Evolutionary conservation across 2,797 vertebrate species (phyloP), one percentile per base, ranked within the genome.

Genomic region (Lates japonicus): DNA sequence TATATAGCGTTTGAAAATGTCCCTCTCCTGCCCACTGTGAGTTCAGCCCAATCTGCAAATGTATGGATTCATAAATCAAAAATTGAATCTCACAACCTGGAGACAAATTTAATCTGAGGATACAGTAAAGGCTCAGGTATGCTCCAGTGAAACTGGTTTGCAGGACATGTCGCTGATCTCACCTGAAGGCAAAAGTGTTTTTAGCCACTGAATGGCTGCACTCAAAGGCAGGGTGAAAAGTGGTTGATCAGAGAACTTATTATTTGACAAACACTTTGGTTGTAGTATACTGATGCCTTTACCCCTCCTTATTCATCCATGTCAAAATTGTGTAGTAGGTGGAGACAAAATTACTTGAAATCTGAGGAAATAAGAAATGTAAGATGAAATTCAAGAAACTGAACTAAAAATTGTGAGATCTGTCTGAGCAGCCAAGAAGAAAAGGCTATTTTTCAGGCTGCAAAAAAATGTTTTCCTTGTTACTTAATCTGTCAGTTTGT

Each of bases 111-210:
- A 42, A 58, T 49, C 42, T 58, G n/a, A 74, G 52, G 31, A 39
- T 66, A 20, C 19, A 35, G 31, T 74, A 29, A 66, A 49, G 62
- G 72, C 22, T 74, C 2, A 16, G 44, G 22, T 41, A 10, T 46
- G 33, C 74, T 22, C 51, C 61, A 63, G 14, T 6, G 33, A 25
- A 39, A 49, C 39, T 39, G 11, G 49, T 44, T 51, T 51, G 31
- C 33, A 17, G 7, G 14, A 54, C 39, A 55, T 33, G 31, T 5
- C 3, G 31, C 61, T n/a, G 12, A 31, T 5, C 60, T 44, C 41
- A 37, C 61, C 58, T 17, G 52, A 13, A 42, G 41, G 41, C 37
- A 74, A 37, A 74, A 44, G 46, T 57, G 4, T 22, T 58, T 69
- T 69, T 42, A 64, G 7, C 39, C 39, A 14, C 54, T 61, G 39